Conservation (phyloP, 2,797 vertebrate genomes). For the Poecilia wingei region DNA sequence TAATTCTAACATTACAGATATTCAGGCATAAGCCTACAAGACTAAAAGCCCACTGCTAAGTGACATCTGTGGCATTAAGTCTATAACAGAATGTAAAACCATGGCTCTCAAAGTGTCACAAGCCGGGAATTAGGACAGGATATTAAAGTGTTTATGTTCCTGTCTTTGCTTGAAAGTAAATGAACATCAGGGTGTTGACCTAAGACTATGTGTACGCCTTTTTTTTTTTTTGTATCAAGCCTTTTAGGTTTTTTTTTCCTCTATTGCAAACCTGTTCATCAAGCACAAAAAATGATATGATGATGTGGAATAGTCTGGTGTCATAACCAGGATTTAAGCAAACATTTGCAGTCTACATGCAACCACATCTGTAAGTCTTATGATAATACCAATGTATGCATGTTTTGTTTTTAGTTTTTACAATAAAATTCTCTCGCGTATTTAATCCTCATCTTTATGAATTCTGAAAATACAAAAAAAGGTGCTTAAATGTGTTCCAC, state of each 20-base stretch:
- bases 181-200: constrained; percentile 2
- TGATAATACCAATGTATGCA: constrained; percentile 38
- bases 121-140: constrained; percentile 6
- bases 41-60: background rate
- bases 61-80: constrained; percentile 23
- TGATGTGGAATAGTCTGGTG: constrained; percentile 26
- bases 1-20: constrained; percentile 3
- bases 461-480: constrained; percentile 25
- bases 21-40: background rate
- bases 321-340: constrained; percentile 13
- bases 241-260: constrained; percentile 6
- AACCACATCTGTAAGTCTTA: constrained; percentile 7
- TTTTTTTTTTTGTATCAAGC: constrained; percentile 14
- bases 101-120: constrained; percentile 5
- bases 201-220: constrained; percentile 23
- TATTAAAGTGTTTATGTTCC: constrained; percentile 7
- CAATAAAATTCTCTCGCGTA: background rate
- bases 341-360: constrained; percentile 16
- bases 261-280: constrained; percentile 21
- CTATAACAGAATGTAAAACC: background rate
- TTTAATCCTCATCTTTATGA: background rate
- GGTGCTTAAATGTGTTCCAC: constrained; percentile 39
- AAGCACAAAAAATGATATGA: constrained; percentile 44
- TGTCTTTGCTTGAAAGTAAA: constrained; percentile 46
- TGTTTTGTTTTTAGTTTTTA: constrained; percentile 22